Base-by-base conservation (phyloP, 1,140 invertebrate genomes). In the Drosophila trapezifrons region DNA sequence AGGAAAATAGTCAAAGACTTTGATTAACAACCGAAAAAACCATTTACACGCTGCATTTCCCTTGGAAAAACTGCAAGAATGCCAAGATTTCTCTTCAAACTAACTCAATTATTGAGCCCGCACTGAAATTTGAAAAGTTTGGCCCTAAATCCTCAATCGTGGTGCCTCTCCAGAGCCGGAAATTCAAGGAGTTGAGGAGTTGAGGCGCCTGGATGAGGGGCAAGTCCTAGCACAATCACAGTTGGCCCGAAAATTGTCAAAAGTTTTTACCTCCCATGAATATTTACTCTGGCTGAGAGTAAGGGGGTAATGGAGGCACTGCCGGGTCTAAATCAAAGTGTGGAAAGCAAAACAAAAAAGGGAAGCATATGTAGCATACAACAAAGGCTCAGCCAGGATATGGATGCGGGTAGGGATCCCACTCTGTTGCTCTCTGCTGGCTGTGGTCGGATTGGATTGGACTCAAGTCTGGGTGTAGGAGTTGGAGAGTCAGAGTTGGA, bases 311-410 rank as follows among this genome's bases (percentile, higher is more conserved):
- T 10, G 29, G 29, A 10, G 29, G 9, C 29, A 10, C 29, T 12
- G 29, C 10, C 29, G 27, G 18, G 32, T 71, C 32, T 56, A 66
- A 78, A 78, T 78, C 76, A 78, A 78, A 78, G 76, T 63, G 56
- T 65, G 65, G 25, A 40, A 52, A 71, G 58, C 40, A 60, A 78
- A 78, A 78, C 43, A 71, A 37, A 71, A 65, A 71, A 27, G 64
- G 51, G 17, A 71, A 40, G 59, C 65, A 66, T 51, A 67, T 62
- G 64, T 42, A 66, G 15, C 13, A 40, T 40, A 25, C 17, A 18
- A 25, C 56, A 62, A 40, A 65, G 57, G 62, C 20, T n/a, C 55
- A 45, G 62, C 18, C 55, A 35, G 56, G 27, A 59, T 45, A 17
- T 65, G 29, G 15, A 70, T 70, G 65, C 67, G 65, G 67, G 63